Evolutionary conservation across 2,113 vertebrate species (phyloP).

Genomic region (Conger conger): DNA sequence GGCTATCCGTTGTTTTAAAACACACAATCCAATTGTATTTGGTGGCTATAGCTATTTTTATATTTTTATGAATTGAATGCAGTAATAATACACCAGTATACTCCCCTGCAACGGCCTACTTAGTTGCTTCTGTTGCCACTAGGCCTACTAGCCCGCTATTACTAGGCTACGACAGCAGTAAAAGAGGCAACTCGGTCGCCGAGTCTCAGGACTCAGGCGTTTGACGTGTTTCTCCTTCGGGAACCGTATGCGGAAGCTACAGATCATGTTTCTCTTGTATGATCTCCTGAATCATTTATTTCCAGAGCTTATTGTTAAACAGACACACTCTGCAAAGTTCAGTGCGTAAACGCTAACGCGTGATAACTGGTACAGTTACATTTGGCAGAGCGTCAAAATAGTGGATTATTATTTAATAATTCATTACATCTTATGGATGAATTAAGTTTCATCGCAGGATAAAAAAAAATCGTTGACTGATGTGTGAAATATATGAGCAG

Average conservation of each 20-base stretch:
- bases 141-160: background rate
- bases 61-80: background rate
- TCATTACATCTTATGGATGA: background rate
- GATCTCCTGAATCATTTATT: conserved; percentile 13
- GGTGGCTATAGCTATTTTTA: no score
- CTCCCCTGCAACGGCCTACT: background rate
- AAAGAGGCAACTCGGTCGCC: background rate
- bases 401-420: background rate
- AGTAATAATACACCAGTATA: background rate
- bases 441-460: background rate
- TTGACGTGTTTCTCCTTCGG: background rate
- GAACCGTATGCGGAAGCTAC: background rate
- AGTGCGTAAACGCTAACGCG: background rate
- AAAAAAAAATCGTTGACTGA: background rate
- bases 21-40: background rate
- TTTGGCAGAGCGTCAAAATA: background rate
- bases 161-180: background rate
- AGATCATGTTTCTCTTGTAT: background rate
- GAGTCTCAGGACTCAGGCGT: background rate
- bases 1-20: background rate
- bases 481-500: no score
- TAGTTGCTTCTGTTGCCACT: background rate
- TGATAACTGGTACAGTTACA: background rate
- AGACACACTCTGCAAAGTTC: background rate
- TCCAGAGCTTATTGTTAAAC: background rate